These are phyloP conservation scores for Pollenia angustigena DNA, from an alignment of 2,888 invertebrate species.

Conservation along the genomic window DNA sequence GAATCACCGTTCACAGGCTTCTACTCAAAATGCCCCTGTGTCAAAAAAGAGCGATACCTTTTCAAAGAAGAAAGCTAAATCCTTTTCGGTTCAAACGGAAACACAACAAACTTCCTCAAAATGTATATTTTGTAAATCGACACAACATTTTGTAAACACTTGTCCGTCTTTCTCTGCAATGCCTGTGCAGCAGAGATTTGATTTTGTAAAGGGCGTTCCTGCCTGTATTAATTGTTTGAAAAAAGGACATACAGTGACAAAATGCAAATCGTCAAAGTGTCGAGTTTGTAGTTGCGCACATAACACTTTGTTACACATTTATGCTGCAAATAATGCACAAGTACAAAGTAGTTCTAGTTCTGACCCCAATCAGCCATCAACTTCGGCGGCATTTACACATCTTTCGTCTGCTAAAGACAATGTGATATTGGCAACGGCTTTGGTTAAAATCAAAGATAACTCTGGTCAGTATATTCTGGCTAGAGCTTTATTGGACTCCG, in stretches of 20 bases:
- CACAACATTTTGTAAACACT: neutral
- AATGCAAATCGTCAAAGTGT: slow-evolving; percentile 55
- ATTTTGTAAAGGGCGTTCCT: no score
- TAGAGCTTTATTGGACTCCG: slow-evolving; percentile 50
- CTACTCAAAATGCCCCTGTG: neutral
- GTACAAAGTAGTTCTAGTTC: neutral
- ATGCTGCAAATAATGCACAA: slow-evolving; percentile 23
- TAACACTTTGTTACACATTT: slow-evolving; percentile 59
- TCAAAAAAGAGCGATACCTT: neutral
- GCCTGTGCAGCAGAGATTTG: slow-evolving; percentile 19
- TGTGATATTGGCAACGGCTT: slow-evolving; percentile 59
- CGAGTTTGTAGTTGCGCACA: slow-evolving; percentile 44
- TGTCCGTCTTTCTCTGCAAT: slow-evolving; percentile 10
- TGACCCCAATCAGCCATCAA: neutral
- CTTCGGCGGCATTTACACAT: slow-evolving; percentile 16
- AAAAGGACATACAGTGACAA: slow-evolving; percentile 62
- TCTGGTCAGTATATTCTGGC: slow-evolving; percentile 38
- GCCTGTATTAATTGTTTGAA: no score
- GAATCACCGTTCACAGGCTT: no score
- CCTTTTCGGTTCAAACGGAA: neutral
- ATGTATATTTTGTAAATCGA: slow-evolving; percentile 3
- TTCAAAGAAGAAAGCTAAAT: neutral
- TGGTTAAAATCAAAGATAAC: slow-evolving; percentile 50
- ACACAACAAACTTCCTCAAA: neutral
- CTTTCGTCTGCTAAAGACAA: slow-evolving; percentile 39